Evolutionary conservation across 1,140 invertebrate genomes (phyloP).

Genomic region (Anadara kagoshimensis): DNA sequence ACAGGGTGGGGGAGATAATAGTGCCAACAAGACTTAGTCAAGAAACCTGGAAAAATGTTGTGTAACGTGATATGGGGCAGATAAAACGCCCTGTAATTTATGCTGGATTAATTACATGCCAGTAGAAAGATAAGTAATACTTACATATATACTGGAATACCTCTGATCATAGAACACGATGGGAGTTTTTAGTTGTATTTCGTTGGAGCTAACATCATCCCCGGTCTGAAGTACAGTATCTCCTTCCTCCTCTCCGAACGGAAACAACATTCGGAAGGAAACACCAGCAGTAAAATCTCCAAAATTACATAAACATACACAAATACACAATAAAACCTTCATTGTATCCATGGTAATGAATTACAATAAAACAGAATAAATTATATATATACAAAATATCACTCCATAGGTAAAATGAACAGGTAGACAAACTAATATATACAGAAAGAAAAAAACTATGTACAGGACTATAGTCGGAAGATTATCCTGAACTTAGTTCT

Average conservation of each 20-base stretch:
- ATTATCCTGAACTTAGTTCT: no score
- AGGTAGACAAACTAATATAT: no score
- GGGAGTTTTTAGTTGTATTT: constrained; percentile 78
- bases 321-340: constrained; percentile 2
- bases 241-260: constrained; percentile 37
- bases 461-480: no score
- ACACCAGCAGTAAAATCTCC: constrained; percentile 22
- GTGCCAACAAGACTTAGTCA: no score
- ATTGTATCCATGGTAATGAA: neutral
- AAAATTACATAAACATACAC: constrained; percentile 20
- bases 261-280: constrained; percentile 44
- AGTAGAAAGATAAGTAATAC: constrained; percentile 70
- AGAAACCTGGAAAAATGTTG: no score
- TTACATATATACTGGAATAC: constrained; percentile 85
- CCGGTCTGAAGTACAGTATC: constrained; percentile 38
- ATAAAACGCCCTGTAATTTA: neutral
- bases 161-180: constrained; percentile 83
- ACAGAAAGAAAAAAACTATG: no score
- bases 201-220: constrained; percentile 74
- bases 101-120: neutral
- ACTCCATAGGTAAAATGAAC: no score
- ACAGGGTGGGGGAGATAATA: no score
- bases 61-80: no score
- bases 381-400: no score
- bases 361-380: no score